phyloP scores from a whole-genome alignment of 1,140 invertebrate species.

The Eumeta japonica region DNA sequence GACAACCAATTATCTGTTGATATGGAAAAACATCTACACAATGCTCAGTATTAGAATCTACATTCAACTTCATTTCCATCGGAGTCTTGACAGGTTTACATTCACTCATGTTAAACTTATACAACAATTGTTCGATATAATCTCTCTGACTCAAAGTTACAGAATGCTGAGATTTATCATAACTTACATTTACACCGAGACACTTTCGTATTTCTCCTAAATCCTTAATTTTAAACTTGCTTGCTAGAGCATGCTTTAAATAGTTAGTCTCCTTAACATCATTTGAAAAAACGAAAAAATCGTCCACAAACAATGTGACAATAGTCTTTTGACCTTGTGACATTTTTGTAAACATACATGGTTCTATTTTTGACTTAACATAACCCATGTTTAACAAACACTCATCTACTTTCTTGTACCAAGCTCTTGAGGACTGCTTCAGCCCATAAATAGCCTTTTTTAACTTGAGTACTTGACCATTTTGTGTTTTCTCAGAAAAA shows the following conservation, averaged over 20 bases:
- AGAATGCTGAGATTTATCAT: conserved; percentile 5
- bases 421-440: not conserved
- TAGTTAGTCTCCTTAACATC: conserved; percentile 6
- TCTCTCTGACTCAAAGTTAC: conserved; percentile 12
- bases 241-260: conserved; percentile 8
- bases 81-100: conserved; percentile 23
- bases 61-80: conserved; percentile 19
- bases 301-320: conserved; percentile 26
- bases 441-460: not conserved
- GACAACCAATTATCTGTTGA: conserved; percentile 15
- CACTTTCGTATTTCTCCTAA: conserved; percentile 14
- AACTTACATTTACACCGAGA: conserved; percentile 14
- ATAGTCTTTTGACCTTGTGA: conserved; percentile 14
- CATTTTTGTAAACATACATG: conserved; percentile 18
- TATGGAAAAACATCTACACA: conserved; percentile 12
- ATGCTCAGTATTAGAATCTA: conserved; percentile 12
- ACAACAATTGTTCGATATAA: conserved; percentile 18
- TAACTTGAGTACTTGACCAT: not conserved
- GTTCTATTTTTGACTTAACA: conserved; percentile 16
- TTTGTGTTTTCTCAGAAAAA: not conserved
- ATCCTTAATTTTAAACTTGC: too few species aligned
- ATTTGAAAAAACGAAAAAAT: conserved; percentile 27
- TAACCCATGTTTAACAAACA: conserved; percentile 9
- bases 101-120: conserved; percentile 26
- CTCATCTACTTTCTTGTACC: not conserved